A percentile compares a stretch with the other conserved stretches of the same genome.
Evolutionary conservation across 2,797 vertebrate species (phyloP).

Genomic region (Allobates femoralis): DNA sequence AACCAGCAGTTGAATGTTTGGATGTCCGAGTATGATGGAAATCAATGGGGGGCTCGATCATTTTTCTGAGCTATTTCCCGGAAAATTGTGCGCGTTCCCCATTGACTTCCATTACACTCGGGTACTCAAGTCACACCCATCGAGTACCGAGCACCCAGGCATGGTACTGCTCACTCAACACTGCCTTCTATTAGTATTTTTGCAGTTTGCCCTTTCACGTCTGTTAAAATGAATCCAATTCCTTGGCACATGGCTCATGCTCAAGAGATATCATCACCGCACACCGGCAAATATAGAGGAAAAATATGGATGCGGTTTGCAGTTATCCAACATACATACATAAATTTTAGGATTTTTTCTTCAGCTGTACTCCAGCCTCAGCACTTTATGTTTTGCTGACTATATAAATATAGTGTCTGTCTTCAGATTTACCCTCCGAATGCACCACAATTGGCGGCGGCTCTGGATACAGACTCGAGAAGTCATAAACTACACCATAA

Average conservation of each 20-base stretch:
- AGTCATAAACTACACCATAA: background rate
- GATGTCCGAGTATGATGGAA: too few species aligned
- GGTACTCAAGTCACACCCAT: too few species aligned
- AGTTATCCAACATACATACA: background rate
- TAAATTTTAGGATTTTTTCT: background rate
- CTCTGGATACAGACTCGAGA: conserved; percentile 10
- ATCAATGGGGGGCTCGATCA: too few species aligned
- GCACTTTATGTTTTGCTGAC: background rate
- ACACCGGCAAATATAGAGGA: background rate
- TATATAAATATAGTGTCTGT: background rate
- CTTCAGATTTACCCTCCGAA: conserved; percentile 2
- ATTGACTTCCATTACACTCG: too few species aligned
- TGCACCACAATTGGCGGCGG: background rate
- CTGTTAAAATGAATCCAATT: too few species aligned
- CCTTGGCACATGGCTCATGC: background rate
- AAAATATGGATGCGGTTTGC: background rate
- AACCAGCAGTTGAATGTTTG: too few species aligned
- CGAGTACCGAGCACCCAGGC: too few species aligned
- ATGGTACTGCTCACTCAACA: too few species aligned
- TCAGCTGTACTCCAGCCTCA: background rate
- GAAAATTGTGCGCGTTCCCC: too few species aligned
- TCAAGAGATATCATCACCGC: background rate
- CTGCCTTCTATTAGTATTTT: background rate
- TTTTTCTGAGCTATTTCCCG: too few species aligned
- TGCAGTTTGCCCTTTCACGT: background rate